A percentile compares a stretch with the other conserved stretches of the same genome.
Conservation (phyloP, 64 coral and sea anemone genomes). For the Montipora cactus region DNA sequence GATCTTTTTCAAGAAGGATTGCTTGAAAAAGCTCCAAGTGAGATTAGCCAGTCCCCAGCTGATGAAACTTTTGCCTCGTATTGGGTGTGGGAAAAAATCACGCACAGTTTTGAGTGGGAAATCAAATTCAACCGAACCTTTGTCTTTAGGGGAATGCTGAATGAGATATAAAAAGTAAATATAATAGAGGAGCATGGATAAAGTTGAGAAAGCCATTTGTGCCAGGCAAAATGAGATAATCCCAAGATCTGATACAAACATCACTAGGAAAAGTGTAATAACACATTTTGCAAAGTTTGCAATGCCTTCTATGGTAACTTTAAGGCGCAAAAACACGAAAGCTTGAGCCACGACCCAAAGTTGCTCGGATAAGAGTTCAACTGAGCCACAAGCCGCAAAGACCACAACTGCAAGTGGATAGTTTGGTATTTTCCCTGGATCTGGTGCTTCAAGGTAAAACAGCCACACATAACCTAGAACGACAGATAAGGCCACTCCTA, state of each 20-base stretch:
- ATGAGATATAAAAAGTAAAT: constrained; percentile 78
- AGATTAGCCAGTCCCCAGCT: constrained; percentile 80
- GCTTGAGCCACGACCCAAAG: constrained; percentile 95
- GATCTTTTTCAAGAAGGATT: constrained; percentile 95
- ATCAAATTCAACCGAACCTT: constrained; percentile 16
- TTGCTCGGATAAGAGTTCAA: constrained; percentile 93
- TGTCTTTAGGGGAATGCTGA: not conserved
- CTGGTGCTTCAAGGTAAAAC: constrained; percentile 77
- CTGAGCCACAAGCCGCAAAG: constrained; percentile 67
- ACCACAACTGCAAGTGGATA: constrained; percentile 82
- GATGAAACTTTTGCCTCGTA: constrained; percentile 52
- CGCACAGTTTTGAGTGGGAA: constrained; percentile 81
- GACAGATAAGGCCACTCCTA: constrained; percentile 69
- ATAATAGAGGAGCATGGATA: constrained; percentile 87
- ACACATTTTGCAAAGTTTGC: constrained; percentile 94
- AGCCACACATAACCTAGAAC: constrained; percentile 89
- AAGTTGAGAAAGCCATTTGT: constrained; percentile 82
- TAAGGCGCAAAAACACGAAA: constrained; percentile 93
- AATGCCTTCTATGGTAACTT: constrained; percentile 95
- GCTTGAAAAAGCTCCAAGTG: constrained; percentile 97
- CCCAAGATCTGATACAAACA: constrained; percentile 78
- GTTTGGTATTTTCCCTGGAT: constrained; percentile 66
- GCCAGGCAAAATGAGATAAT: constrained; percentile 94
- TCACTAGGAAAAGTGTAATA: constrained; percentile 75
- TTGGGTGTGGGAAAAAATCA: constrained; percentile 79